Evolutionary conservation across 2,113 vertebrate genomes (phyloP).

Genomic region (Boleophthalmus pectinirostris): DNA sequence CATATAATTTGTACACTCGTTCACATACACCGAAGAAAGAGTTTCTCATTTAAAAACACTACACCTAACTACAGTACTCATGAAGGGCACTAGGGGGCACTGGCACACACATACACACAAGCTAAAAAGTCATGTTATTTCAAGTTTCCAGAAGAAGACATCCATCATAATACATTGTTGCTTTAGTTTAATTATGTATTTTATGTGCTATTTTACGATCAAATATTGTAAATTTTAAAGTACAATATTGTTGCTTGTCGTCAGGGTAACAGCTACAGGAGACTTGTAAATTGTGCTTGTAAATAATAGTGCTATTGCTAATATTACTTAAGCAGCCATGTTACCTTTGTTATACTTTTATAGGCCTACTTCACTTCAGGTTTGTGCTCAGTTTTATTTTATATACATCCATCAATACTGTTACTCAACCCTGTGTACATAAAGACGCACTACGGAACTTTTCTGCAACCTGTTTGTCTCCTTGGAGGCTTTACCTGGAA

Average conservation of each 20-base stretch:
- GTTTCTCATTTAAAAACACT: constrained; percentile 54
- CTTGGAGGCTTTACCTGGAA: background rate
- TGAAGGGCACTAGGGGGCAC: constrained; percentile 26
- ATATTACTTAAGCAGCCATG: constrained; percentile 41
- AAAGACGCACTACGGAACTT: background rate
- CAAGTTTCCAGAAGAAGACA: constrained; percentile 66
- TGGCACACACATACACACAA: constrained; percentile 27
- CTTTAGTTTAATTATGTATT: constrained; percentile 28
- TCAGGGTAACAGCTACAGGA: constrained; percentile 44
- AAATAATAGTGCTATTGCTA: constrained; percentile 72
- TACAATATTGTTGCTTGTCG: constrained; percentile 36
- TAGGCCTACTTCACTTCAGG: constrained; percentile 20
- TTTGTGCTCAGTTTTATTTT: constrained; percentile 50
- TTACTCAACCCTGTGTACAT: constrained; percentile 48
- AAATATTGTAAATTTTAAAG: constrained; percentile 29
- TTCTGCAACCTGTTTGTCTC: background rate
- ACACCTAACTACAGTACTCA: constrained; percentile 49
- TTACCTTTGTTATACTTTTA: constrained; percentile 9
- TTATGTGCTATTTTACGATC: constrained; percentile 36
- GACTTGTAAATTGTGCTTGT: constrained; percentile 68
- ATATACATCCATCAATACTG: constrained; percentile 39
- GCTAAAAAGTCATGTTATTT: constrained; percentile 48
- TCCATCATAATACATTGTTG: constrained; percentile 51
- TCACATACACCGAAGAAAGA: constrained; percentile 52
- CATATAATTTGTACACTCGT: constrained; percentile 59